Base-by-base conservation (phyloP, 2,888 invertebrate genomes). In the Acronicta psi region DNA sequence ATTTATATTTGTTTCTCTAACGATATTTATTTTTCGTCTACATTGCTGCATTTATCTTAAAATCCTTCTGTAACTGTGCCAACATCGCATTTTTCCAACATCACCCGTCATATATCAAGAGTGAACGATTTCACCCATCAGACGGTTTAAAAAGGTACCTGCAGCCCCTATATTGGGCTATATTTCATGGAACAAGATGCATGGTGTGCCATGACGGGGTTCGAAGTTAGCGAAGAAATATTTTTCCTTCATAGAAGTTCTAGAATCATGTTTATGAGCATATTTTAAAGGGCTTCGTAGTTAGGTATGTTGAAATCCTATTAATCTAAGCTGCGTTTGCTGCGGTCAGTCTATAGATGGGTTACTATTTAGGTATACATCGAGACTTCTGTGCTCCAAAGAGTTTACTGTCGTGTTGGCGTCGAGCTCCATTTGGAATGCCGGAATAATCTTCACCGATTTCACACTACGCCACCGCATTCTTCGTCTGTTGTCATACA, bases 121-220 rank as follows among this genome's bases (percentile, higher is more conserved):
- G 59, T 72, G 74, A 74, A 75, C 66, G 74, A 74, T 74, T 75
- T 64, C 46, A 45, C 36, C 73, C 58, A 66, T 73, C 76, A 73
- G 55, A 41, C 57, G 31, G 46, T 60, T 59, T 69, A 57, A 71
- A 70, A 75, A 64, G 76, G 76, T 74, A 73, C 59, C 68, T 63
- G 57, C 51, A 53, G 40, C 47, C 59, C 51, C 56, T 75, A 73
- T 75, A 75, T 75, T 69, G 76, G 57, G 69, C 64, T 59, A 75
- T 75, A 73, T 69, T 67, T 75, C 76, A 75, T 75, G 76, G 44
- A 36, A 50, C 36, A 75, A 75, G 76, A 73, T 73, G 73, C 76
- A 75, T 75, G 63, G 73, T 54, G 34, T 37, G 53, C 58, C 50
- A 68, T 63, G 64, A 52, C 50, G 36, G 61, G 59, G 61, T 68